Evolutionary conservation across 2,113 vertebrate genomes (phyloP), one percentile per base, ranked within the genome.

Genomic region (Bungarus multicinctus): DNA sequence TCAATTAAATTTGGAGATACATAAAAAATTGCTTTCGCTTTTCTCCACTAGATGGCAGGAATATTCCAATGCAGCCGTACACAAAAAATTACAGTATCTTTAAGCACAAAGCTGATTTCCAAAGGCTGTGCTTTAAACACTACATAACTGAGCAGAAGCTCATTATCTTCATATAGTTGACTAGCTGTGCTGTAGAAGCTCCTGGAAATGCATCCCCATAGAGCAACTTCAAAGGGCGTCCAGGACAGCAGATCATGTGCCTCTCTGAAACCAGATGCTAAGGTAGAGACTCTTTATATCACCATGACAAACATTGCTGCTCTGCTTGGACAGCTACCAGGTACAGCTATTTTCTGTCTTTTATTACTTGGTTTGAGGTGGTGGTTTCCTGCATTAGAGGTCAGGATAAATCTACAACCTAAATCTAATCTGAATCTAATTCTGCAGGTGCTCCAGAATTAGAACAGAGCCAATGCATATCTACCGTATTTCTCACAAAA

Each of bases 41-140:
- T 43, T 47, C 39, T 50, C 88, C 88, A 60, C 92, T 16, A 93
- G 91, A 69, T 92, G 91, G 34, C 50, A 89, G 50, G 50, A 89
- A 25, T 52, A 43, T 4, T 81, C 91, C 52, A 55, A 54, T 43
- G 23, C 25, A 39, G 50, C 18, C 30, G 25, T 4, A 3, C 27
- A 16, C 25, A n/a, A 27, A n/a, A 27, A 7, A 22, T 85, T 12
- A 20, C 6, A 34, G 85, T 39, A 55, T 39, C 39, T 23, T 25
- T 34, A 87, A 9, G 30, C 45, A 4, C 27, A 52, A 81, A 74
- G 23, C 47, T 50, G 74, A 81, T 34, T 81, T 81, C 34, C 34
- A 22, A 81, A 81, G 74, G 69, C 34, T 81, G 34, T 74, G n/a
- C 47, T 53, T 69, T 81, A 22, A n/a, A 30, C 18, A 5, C 6